Conservation (phyloP, 1,140 invertebrate genomes). For the Zophobas morio region DNA sequence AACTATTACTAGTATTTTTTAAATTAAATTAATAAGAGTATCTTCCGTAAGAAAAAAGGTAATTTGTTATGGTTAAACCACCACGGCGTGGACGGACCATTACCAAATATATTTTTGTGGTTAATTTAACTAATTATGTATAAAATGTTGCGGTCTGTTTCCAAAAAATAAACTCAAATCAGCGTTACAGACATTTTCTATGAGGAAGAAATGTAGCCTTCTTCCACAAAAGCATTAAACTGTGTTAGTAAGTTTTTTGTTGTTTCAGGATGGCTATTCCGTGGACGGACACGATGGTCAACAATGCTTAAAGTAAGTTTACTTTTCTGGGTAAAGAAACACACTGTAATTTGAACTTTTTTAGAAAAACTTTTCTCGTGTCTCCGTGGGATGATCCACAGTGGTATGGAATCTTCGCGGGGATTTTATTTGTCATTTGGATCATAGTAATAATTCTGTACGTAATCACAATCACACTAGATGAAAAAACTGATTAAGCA, state of each 20-base stretch:
- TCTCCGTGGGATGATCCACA: slow-evolving; percentile 68
- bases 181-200: background rate
- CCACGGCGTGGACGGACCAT: background rate
- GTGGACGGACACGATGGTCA: slow-evolving; percentile 64
- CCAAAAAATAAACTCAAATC: background rate
- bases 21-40: background rate
- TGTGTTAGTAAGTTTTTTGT: slow-evolving; percentile 17
- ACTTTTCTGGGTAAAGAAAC: background rate
- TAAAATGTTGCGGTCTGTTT: slow-evolving; percentile 24
- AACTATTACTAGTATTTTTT: background rate
- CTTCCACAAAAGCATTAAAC: too few species aligned
- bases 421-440: slow-evolving; percentile 70
- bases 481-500: slow-evolving; percentile 13
- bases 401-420: slow-evolving; percentile 69
- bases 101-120: slow-evolving; percentile 34
- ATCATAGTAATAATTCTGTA: slow-evolving; percentile 68
- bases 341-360: slow-evolving; percentile 55
- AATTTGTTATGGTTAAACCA: slow-evolving; percentile 15
- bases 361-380: slow-evolving; percentile 68
- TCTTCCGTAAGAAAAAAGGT: background rate
- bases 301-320: slow-evolving; percentile 69
- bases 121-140: slow-evolving; percentile 32
- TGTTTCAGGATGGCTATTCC: slow-evolving; percentile 65
- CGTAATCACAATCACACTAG: slow-evolving; percentile 51
- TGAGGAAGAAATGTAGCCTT: background rate